phyloP scores from a whole-genome alignment of 2,888 invertebrate genomes.

The Trissolcus japonicus region DNA sequence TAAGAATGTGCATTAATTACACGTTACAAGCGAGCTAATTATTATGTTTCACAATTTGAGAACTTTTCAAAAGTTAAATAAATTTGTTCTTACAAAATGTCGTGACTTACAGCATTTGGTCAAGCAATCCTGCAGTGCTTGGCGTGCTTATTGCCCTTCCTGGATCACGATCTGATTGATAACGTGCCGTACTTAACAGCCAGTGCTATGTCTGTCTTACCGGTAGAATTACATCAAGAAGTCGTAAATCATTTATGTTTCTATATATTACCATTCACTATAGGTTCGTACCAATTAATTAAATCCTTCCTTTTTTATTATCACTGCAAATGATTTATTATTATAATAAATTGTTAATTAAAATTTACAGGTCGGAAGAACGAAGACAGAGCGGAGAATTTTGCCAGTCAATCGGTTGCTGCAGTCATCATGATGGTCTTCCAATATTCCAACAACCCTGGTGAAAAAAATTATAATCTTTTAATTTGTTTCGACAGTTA shows the following conservation, averaged over 20 bases:
- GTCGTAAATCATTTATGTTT: constrained; percentile 96
- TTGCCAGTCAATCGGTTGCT: constrained; percentile 90
- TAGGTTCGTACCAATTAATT: constrained; percentile 81
- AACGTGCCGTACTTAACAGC: constrained; percentile 96
- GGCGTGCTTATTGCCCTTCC: constrained; percentile 95
- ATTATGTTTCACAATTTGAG: not conserved
- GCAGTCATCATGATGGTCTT: constrained; percentile 98
- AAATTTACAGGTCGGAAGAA: constrained; percentile 81
- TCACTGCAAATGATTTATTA: not conserved
- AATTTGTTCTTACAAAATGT: constrained; percentile 39
- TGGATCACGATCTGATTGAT: constrained; percentile 97
- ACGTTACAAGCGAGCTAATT: not conserved
- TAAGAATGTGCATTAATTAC: not conserved
- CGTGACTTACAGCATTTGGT: constrained; percentile 86
- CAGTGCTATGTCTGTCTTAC: constrained; percentile 94
- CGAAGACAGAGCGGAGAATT: constrained; percentile 85
- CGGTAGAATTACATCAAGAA: constrained; percentile 92
- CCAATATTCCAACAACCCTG: constrained; percentile 95
- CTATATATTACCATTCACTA: constrained; percentile 96
- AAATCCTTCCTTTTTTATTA: not conserved
- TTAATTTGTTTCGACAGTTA: not conserved
- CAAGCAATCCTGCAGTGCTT: constrained; percentile 95
- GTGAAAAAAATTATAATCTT: constrained; percentile 75
- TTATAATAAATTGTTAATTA: not conserved
- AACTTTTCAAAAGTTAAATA: constrained; percentile 16